Base-by-base conservation (phyloP, 2,888 invertebrate genomes). In the Pogonocherus hispidulus region DNA sequence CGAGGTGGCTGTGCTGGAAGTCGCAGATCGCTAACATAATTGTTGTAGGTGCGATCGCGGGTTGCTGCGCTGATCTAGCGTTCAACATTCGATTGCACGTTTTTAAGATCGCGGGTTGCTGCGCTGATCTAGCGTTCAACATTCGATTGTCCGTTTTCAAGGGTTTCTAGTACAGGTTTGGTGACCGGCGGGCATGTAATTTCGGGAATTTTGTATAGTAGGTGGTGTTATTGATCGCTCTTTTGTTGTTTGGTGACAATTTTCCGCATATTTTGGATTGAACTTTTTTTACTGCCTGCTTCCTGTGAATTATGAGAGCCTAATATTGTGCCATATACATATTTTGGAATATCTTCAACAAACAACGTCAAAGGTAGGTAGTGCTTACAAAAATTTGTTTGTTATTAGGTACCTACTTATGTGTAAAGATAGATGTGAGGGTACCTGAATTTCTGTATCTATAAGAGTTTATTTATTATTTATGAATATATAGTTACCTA, bases 1-100 rank as follows among this genome's bases (percentile, higher is more conserved):
- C 71, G 65, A 69, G 69, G 69, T 69, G 51, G 62, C 62, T 51
- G 41, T n/a, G 41, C 8, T 57, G 46, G 47, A 9, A 51, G 8
- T 37, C 22, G 49, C 22, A 5, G 62, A 51, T 35, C 19, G 22
- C 11, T 54, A 5, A 11, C 4, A 20, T 18, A 49, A 47, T 20
- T 37, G 14, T 22, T 35, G 62, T 35, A 51, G 35, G 20, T 32
- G 37, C 27, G 20, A 62, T 51, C 62, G 62, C 62, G 51, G 37
- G 22, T 51, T 51, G 37, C 35, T 27, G 6, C 49, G 46, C 18
- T 60, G 49, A 35, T 44, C 46, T 4, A 46, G 46, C 57, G 44
- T 57, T 57, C 2, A 47, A 19, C 18, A 44, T 44, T 16, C 19
- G 16, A 11, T 9, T 16, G n/a, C 4, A 14, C 22, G 16, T 57